Evolutionary conservation across 2,797 vertebrate genomes (phyloP).

Genomic region (Orientallactaga sibirica): DNA sequence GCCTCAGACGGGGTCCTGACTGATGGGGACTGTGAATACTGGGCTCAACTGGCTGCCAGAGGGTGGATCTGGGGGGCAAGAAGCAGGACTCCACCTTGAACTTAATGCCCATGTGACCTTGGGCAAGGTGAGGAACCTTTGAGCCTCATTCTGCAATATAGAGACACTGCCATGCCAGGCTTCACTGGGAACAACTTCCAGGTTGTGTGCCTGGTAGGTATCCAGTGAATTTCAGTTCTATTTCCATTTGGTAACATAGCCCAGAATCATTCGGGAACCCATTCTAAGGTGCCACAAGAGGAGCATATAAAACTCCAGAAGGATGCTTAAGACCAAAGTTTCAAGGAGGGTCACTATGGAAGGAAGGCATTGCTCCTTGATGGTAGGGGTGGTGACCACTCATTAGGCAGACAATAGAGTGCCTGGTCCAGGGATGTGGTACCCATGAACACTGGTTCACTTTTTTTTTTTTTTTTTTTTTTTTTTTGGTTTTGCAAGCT

Average conservation of each 20-base stretch:
- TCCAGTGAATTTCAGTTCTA: neutral
- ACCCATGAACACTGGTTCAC: neutral
- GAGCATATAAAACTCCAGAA: neutral
- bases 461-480: neutral
- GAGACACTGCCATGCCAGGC: no score
- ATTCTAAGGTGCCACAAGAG: neutral
- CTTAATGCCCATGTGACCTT: neutral
- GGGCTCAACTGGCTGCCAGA: neutral
- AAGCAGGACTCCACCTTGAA: neutral
- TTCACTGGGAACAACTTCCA: neutral
- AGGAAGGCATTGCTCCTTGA: neutral
- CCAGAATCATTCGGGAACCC: neutral
- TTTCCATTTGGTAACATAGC: slow-evolving; percentile 1
- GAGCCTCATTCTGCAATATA: slow-evolving; percentile 7
- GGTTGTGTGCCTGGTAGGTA: neutral
- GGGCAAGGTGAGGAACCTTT: neutral
- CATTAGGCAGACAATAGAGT: neutral
- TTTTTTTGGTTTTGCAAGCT: no score
- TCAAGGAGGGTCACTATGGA: neutral
- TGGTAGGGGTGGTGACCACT: neutral
- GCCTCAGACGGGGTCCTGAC: neutral
- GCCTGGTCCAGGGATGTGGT: neutral
- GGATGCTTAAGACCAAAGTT: neutral
- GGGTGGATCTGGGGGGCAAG: fast-evolving
- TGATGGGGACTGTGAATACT: neutral